Evolutionary conservation across 2,888 invertebrate species (phyloP).

Genomic region (Ischnus inquisitorius): DNA sequence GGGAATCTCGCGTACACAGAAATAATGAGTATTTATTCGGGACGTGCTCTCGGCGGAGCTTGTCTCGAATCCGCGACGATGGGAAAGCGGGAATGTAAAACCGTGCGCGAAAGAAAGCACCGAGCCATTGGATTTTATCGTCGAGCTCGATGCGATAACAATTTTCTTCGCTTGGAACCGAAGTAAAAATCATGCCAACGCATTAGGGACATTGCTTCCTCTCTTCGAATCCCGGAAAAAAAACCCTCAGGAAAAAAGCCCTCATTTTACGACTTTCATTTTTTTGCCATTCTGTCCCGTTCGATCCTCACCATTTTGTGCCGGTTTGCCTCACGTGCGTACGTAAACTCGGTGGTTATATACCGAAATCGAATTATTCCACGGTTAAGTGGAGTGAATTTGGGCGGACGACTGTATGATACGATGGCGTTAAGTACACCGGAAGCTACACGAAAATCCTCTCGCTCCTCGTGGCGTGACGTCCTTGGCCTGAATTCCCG

Average conservation of each 20-base stretch:
- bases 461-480: neutral
- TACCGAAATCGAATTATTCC: conserved; percentile 32
- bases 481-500: conserved; percentile 41
- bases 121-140: neutral
- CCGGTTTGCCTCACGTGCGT: too few relatives aligned
- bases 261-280: too few relatives aligned
- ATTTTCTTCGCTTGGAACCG: neutral
- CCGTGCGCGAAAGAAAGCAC: neutral
- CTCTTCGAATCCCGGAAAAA: too few relatives aligned
- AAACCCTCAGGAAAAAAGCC: too few relatives aligned
- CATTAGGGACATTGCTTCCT: too few relatives aligned
- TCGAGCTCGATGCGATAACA: neutral
- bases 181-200: too few relatives aligned
- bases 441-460: conserved; percentile 51
- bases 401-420: neutral
- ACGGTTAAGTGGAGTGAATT: conserved; percentile 21
- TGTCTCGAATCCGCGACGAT: neutral
- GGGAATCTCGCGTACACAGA: conserved; percentile 25
- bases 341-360: neutral
- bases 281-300: too few relatives aligned
- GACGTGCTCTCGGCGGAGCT: conserved; percentile 28
- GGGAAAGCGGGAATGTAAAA: neutral
- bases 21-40: conserved; percentile 61
- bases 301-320: neutral
- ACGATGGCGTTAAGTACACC: conserved; percentile 13